Conservation (phyloP, 2,797 vertebrate genomes). For the Coreius guichenoti region DNA sequence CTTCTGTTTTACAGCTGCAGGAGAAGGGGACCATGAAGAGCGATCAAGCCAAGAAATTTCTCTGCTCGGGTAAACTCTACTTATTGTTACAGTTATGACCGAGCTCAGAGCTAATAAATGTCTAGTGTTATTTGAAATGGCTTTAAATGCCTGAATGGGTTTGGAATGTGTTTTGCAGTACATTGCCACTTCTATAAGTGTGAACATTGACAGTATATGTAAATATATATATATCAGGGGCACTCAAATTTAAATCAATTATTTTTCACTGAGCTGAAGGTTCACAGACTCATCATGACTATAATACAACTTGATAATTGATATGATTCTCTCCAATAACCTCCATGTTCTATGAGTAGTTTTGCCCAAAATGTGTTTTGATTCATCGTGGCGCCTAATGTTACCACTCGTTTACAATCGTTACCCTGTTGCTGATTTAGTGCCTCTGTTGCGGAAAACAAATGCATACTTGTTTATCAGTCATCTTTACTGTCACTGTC, state of each 20-base stretch:
- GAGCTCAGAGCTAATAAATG: slow-evolving; percentile 2
- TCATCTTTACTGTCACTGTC: background rate
- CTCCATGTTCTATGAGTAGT: background rate
- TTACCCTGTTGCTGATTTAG: background rate
- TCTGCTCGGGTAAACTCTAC: slow-evolving; percentile 89
- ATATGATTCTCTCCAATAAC: background rate
- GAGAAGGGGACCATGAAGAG: slow-evolving; percentile 96
- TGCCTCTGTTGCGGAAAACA: background rate
- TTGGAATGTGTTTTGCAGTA: slow-evolving; percentile 4
- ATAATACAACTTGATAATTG: background rate
- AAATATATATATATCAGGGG: background rate
- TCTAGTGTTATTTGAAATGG: background rate
- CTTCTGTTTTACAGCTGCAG: slow-evolving; percentile 90
- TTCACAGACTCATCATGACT: background rate
- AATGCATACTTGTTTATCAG: background rate
- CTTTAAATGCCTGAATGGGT: background rate
- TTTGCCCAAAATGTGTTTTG: background rate
- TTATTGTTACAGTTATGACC: slow-evolving; percentile 4
- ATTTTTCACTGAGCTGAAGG: background rate
- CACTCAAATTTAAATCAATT: background rate
- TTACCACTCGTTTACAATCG: background rate
- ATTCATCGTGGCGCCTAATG: background rate
- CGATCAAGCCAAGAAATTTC: slow-evolving; percentile 92
- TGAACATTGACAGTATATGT: background rate
- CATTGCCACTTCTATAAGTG: background rate